These are phyloP conservation scores for Tetrax tetrax DNA, from an alignment of 2,113 vertebrate genomes.

Conservation along the genomic window DNA sequence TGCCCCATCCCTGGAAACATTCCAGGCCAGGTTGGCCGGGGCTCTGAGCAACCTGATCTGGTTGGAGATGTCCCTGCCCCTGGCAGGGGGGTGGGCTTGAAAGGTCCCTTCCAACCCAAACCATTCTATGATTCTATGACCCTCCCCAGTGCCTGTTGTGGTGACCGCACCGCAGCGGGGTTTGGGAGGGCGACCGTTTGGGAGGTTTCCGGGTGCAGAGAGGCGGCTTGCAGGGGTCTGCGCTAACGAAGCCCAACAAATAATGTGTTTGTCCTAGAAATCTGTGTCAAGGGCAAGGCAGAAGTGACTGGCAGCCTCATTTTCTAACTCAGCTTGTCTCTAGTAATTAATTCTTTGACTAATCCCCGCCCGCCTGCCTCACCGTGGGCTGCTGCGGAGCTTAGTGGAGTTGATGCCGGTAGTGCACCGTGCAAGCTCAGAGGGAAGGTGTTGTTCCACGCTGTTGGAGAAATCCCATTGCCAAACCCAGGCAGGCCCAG, in stretches of 20 bases:
- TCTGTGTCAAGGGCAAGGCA: not conserved
- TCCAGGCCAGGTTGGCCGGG: no score
- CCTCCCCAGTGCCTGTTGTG: not conserved
- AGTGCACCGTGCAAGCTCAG: not conserved
- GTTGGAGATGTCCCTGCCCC: no score
- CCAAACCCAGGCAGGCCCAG: not conserved
- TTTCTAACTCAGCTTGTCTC: not conserved
- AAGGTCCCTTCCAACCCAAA: no score
- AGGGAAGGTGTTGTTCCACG: not conserved
- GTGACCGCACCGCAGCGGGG: not conserved
- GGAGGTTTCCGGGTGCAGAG: not conserved
- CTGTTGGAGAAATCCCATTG: not conserved
- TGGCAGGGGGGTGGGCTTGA: no score
- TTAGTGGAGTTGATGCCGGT: not conserved
- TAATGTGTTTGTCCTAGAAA: not conserved
- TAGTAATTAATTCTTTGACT: not conserved
- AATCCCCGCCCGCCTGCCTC: not conserved
- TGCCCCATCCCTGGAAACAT: no score
- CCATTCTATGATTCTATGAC: no score
- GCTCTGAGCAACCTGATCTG: no score
- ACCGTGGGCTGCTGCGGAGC: not conserved
- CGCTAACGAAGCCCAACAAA: not conserved
- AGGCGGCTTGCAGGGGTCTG: not conserved
- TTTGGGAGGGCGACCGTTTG: rapidly evolving
- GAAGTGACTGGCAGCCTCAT: not conserved